phyloP scores from a whole-genome alignment of 2,113 vertebrate species.

The Cygnus buccinator region DNA sequence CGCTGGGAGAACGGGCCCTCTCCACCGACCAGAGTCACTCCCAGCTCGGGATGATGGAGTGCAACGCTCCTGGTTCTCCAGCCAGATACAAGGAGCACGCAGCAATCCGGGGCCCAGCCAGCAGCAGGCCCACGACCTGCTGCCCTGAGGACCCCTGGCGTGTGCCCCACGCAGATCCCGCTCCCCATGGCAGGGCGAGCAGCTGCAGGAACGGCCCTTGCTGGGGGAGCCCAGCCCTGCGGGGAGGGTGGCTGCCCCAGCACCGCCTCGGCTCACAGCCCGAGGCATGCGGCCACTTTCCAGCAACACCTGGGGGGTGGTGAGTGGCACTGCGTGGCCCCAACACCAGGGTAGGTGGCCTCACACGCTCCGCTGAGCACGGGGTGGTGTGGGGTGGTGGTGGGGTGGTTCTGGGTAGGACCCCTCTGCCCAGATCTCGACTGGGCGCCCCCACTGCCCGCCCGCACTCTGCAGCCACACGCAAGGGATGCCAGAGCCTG shows the following conservation, averaged over 20 bases:
- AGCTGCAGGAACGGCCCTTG: background rate
- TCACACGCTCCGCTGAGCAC: accelerated
- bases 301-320: background rate
- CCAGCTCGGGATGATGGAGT: accelerated
- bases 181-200: background rate
- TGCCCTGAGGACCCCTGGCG: background rate
- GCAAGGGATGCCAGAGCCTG: background rate
- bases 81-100: accelerated
- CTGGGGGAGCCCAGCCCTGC: background rate
- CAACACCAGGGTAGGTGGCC: background rate
- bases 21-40: accelerated
- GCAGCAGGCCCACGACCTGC: background rate
- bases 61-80: background rate
- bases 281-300: background rate
- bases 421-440: accelerated
- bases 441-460: background rate
- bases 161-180: background rate
- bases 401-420: background rate
- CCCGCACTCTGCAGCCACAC: accelerated
- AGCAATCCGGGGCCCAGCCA: accelerated
- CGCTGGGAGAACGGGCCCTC: accelerated
- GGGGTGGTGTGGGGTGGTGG: background rate
- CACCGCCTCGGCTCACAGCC: background rate
- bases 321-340: accelerated
- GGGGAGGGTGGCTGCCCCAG: background rate